Evolutionary conservation across 2,113 vertebrate genomes (phyloP).

Genomic region (Opisthocomus hoazin): DNA sequence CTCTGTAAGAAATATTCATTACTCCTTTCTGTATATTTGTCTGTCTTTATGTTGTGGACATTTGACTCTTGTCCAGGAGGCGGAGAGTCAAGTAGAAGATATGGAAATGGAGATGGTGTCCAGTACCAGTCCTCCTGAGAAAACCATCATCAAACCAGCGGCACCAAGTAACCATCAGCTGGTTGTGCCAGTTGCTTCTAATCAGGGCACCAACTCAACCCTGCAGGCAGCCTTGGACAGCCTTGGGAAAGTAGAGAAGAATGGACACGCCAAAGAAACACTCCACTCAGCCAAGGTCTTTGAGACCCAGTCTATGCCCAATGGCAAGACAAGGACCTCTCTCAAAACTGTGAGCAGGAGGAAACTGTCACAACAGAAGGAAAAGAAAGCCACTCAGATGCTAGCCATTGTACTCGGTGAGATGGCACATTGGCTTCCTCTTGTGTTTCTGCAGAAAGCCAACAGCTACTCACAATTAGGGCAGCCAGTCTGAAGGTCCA

Average conservation of each 20-base stretch:
- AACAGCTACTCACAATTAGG: not conserved
- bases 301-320: constrained; percentile 91
- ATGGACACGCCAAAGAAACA: constrained; percentile 80
- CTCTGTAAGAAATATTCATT: not conserved
- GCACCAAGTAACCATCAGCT: constrained; percentile 76
- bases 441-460: not conserved
- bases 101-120: constrained; percentile 90
- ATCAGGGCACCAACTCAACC: constrained; percentile 73
- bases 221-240: constrained; percentile 75
- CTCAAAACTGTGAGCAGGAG: constrained; percentile 91
- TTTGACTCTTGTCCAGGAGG: constrained; percentile 86
- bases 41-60: constrained; percentile 40
- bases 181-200: constrained; percentile 73
- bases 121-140: constrained; percentile 82
- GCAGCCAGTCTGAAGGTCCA: accelerated
- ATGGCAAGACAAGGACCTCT: constrained; percentile 90
- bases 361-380: constrained; percentile 97
- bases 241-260: constrained; percentile 81
- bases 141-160: constrained; percentile 77
- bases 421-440: not conserved
- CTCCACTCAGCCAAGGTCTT: constrained; percentile 82
- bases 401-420: constrained; percentile 96
- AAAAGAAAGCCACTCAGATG: constrained; percentile 99
- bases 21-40: constrained; percentile 11
- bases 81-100: constrained; percentile 80